Evolutionary conservation across 2,888 invertebrate genomes (phyloP).

Genomic region (Allolobophora icterica): DNA sequence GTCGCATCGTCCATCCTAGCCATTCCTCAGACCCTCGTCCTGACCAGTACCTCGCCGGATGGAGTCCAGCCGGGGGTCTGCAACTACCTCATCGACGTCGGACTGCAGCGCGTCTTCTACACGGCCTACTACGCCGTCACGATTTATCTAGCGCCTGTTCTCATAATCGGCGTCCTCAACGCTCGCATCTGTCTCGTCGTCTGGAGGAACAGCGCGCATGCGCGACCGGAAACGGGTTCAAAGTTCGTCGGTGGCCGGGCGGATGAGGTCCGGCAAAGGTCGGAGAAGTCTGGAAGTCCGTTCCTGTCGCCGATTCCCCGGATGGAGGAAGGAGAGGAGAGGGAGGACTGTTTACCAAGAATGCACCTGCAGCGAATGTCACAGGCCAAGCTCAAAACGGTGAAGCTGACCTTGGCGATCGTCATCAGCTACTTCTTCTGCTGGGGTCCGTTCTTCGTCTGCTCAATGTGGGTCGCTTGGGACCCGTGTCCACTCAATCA

Average conservation of each 20-base stretch:
- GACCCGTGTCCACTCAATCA: neutral
- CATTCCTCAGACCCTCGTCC: neutral
- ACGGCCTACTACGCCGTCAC: neutral
- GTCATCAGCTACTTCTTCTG: neutral
- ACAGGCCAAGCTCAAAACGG: neutral
- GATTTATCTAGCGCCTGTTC: neutral
- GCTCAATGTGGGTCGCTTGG: neutral
- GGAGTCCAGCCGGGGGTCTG: neutral
- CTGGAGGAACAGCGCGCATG: conserved; percentile 6
- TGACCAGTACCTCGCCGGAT: neutral
- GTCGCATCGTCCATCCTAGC: neutral
- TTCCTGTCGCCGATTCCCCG: neutral
- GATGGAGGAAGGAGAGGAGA: neutral
- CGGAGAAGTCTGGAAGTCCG: neutral
- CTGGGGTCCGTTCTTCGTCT: neutral
- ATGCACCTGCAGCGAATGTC: neutral
- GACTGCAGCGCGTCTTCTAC: neutral
- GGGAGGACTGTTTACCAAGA: neutral
- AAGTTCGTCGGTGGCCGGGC: neutral
- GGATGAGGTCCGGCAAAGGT: neutral
- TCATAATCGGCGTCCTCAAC: neutral
- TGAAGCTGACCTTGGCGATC: neutral
- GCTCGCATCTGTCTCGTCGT: conserved; percentile 17
- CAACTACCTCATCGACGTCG: neutral
- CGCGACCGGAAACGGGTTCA: neutral